Evolutionary conservation across 2,113 vertebrate genomes (phyloP).

Genomic region (Xiphophorus maculatus): DNA sequence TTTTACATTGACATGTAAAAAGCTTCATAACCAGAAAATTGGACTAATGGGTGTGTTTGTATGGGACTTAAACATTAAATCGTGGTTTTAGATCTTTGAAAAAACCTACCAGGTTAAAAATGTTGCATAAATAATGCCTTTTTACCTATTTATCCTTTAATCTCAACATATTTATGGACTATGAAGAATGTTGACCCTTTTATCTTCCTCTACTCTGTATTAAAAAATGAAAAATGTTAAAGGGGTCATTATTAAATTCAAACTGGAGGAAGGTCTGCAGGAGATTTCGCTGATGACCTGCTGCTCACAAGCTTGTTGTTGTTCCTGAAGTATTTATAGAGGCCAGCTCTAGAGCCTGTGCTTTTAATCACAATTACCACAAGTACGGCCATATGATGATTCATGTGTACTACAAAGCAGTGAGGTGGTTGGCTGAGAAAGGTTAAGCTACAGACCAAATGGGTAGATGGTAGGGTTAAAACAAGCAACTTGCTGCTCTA

Average conservation of each 20-base stretch:
- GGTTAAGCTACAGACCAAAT: constrained; percentile 47
- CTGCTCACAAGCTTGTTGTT: constrained; percentile 28
- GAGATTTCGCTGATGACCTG: constrained; percentile 38
- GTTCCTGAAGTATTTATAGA: constrained; percentile 39
- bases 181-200: not conserved
- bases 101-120: not conserved
- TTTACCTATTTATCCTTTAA: constrained; percentile 25
- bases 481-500: not conserved
- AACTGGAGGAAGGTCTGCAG: constrained; percentile 20
- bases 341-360: constrained; percentile 33
- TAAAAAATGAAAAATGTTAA: constrained; percentile 17
- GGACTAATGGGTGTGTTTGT: not conserved
- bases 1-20: constrained; percentile 55
- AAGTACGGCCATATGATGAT: constrained; percentile 32
- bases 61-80: not conserved
- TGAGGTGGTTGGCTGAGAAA: constrained; percentile 38
- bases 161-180: constrained; percentile 15
- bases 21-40: constrained; percentile 16
- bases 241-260: constrained; percentile 32
- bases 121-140: constrained; percentile 13
- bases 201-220: not conserved
- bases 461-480: constrained; percentile 13
- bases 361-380: constrained; percentile 62
- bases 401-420: constrained; percentile 61
- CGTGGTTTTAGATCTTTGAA: not conserved